Base-by-base conservation (phyloP, 1,140 invertebrate species). In the Bombus waltoni region DNA sequence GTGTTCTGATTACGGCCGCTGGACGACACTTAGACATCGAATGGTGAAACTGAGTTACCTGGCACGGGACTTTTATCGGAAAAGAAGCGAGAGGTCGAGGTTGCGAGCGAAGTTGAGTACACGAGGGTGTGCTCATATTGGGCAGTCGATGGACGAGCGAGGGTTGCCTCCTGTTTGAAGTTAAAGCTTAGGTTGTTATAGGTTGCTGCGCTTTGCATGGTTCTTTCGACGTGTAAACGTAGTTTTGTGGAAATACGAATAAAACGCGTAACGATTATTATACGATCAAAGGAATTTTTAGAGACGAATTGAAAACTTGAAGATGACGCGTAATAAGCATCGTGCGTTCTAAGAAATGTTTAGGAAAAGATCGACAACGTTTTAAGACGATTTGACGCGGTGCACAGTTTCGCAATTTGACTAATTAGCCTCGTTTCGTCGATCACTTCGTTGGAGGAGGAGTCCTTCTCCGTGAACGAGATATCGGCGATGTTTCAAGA, bases 1-100 rank as follows among this genome's bases (percentile, higher is more conserved):
- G 74, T 78, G 74, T 57, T 35, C 82, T 78, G 82, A 83, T 83
- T 83, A 75, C 57, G n/a, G 8, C 25, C 3, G 22, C 40, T 35
- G 72, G 81, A 32, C 62, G 65, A 22, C 44, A 40, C n/a, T 70
- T 53, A 42, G 11, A 28, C 15, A 13, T 18, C 40, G 71, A n/a
- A 44, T 6, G 28, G 38, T 15, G 44, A 76, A 77, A 83, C 40
- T 22, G n/a, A 57, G 53, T 79, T 84, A 71, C 38, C n/a, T 5
- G 10, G 1, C 6, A 1, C 13, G 22, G 15, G 38, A 62, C 38
- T 62, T 59, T 62, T 59, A 62, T 77, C 40, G 75, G 28, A 13
- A 11, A 22, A 35, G 32, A 35, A 8, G 0, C 8, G 35, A 57
- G 47, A 6, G 15, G 18, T 10, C 11, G 32, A 8, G 11, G 32